phyloP scores from a whole-genome alignment of 2,113 vertebrate species.

The Peromyscus leucopus region DNA sequence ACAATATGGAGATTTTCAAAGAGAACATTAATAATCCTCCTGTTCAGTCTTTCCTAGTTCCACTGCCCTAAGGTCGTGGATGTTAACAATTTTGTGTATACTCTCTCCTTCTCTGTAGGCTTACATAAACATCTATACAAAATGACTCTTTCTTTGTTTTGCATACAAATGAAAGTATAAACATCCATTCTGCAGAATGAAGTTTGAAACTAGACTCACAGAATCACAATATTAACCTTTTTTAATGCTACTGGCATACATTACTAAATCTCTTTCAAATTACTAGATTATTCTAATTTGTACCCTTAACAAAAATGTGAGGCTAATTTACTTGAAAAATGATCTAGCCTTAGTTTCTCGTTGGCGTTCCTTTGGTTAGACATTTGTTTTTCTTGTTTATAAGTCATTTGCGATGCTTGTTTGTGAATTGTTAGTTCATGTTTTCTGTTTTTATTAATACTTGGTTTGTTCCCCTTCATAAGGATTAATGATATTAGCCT shows the following conservation, averaged over 20 bases:
- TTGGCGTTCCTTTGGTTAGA: conserved; percentile 64
- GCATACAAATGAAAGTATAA: conserved; percentile 58
- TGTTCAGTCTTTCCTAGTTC: neutral
- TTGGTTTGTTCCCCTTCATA: conserved; percentile 33
- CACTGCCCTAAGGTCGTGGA: conserved; percentile 43
- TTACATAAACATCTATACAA: conserved; percentile 66
- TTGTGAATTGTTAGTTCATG: conserved; percentile 60
- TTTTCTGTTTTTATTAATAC: conserved; percentile 46
- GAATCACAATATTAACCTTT: conserved; percentile 64
- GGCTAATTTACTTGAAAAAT: conserved; percentile 68
- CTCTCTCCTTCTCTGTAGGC: conserved; percentile 47
- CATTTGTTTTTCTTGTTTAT: conserved; percentile 65
- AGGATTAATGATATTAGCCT: conserved; percentile 46
- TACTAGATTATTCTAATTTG: conserved; percentile 60
- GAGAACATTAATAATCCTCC: conserved; percentile 67
- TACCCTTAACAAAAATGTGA: conserved; percentile 12
- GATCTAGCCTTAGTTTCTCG: conserved; percentile 36
- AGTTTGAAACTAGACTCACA: conserved; percentile 57
- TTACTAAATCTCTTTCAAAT: conserved; percentile 67
- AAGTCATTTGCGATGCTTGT: conserved; percentile 29
- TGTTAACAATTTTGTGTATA: conserved; percentile 55
- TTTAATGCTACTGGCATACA: conserved; percentile 52
- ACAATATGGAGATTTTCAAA: conserved; percentile 51
- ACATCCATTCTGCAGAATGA: conserved; percentile 64
- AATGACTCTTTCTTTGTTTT: conserved; percentile 67